Base-by-base conservation (phyloP, 2,888 invertebrate genomes). In the Chelonus formosanus region DNA sequence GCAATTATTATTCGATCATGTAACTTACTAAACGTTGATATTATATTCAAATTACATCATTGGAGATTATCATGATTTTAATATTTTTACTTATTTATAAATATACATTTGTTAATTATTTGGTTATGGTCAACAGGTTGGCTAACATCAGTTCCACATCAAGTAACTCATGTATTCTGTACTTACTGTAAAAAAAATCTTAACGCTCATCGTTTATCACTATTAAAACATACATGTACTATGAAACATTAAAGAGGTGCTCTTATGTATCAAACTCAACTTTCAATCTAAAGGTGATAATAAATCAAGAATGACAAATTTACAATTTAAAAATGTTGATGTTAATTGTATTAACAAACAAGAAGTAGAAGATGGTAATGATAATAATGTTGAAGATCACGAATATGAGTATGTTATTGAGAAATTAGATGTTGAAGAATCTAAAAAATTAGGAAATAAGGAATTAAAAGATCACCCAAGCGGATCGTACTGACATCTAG, bases 151-250 rank as follows among this genome's bases (percentile, higher is more conserved):
- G 87, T 88, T 10, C 85, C 86, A 32, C 84, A 85, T 71, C 83
- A 88, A 79, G 85, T 87, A 2, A 87, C 87, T 4, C 84, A 87
- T 78, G 89, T 89, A 6, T 89, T 84, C 72, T 89, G 89, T 74
- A 83, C 84, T 34, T 88, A 85, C 72, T 89, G 89, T 71, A 85
- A 87, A 65, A 88, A 88, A 75, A 86, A 86, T 61, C 80, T 89
- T 35, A 88, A 89, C 76, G 89, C 89, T 3, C 89, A 89, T 80
- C 83, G 88, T 64, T 78, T 88, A 7, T 88, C 88, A 61, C 79
- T 89, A 48, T 72, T 89, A 50, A 89, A 89, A 71, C 89, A 89
- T 72, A 88, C 88, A 50, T 88, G 88, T 67, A 88, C 89, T 0
- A 86, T 88, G 75, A 85, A 88, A 65, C 89, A 89, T 77, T 87